phyloP scores from a whole-genome alignment of 2,888 invertebrate genomes.

The Digitonthophagus gazella region DNA sequence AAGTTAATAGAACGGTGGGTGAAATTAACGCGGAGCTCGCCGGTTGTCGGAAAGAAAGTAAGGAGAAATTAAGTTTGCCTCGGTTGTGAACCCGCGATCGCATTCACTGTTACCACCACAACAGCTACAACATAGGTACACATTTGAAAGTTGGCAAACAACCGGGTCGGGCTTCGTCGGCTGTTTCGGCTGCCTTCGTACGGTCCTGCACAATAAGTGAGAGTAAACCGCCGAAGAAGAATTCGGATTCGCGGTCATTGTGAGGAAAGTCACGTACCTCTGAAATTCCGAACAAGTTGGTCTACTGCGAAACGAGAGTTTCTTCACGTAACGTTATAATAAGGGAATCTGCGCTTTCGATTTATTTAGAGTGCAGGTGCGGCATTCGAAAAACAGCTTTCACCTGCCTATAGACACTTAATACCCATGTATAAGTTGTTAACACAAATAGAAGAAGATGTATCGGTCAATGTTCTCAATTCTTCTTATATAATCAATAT shows the following conservation, averaged over 20 bases:
- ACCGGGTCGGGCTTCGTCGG: not conserved
- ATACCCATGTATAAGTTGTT: not conserved
- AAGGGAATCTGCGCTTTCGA: not conserved
- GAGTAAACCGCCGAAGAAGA: not conserved
- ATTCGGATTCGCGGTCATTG: not conserved
- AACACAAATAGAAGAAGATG: too few relatives aligned
- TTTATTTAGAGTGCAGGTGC: not conserved
- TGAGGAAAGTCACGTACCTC: not conserved
- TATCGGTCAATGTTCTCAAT: too few relatives aligned
- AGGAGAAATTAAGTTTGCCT: not conserved
- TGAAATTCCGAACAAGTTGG: not conserved
- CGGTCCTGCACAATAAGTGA: not conserved
- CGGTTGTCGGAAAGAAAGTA: not conserved
- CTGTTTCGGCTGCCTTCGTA: not conserved
- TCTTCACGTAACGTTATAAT: not conserved
- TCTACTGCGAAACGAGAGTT: not conserved
- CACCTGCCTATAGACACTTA: not conserved
- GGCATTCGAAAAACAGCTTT: not conserved
- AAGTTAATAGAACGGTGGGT: not conserved
- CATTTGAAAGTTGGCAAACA: not conserved
- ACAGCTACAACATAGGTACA: not conserved
- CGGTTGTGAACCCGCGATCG: not conserved
- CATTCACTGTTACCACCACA: not conserved
- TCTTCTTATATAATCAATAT: too few relatives aligned
- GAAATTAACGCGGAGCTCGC: not conserved